Evolutionary conservation across 2,113 vertebrate genomes (phyloP), one percentile per base, ranked within the genome.

Genomic region (Pyrgilauda ruficollis): DNA sequence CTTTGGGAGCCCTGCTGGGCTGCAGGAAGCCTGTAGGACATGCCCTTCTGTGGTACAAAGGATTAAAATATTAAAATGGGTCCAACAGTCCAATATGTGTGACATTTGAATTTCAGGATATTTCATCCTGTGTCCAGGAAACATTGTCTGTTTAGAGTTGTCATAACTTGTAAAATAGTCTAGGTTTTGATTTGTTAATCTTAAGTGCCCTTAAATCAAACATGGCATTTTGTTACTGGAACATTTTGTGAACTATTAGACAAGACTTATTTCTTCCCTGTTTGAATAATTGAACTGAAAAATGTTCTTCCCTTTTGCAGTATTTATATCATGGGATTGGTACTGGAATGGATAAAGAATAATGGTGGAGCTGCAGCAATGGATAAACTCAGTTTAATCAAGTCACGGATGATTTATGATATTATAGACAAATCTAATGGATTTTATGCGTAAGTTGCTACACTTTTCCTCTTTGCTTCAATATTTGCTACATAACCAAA

Each of bases 261-360:
- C 33, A 23, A 23, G 13, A 28, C n/a, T 37, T 20, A 15, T 3
- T 15, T n/a, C 49, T 55, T n/a, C 66, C 28, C 27, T 50, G 16
- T 63, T 75, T 37, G 30, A 92, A 31, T 72, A 74, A 59, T 46
- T 27, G 88, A 26, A 68, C 33, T 82, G 46, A 84, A 61, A 67
- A 41, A 23, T 55, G 4, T 80, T 69, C 30, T 82, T 58, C 86
- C 33, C 19, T 93, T 31, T 90, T 96, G 44, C 87, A 99, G 99
- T 96, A 99, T 99, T 97, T 99, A 99, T 84, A 99, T 99, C 84
- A 98, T 98, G 98, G 97, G 98, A 63, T 94, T 99, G 97, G 99
- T 99, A 66, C 97, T 99, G 91, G 99, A 99, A 93, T 99, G 99
- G 99, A 99, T 99, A 93, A 99, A 99, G 96, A 99, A 98, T 95